phyloP scores from a whole-genome alignment of 2,113 vertebrate genomes.

The Bubo scandiacus region DNA sequence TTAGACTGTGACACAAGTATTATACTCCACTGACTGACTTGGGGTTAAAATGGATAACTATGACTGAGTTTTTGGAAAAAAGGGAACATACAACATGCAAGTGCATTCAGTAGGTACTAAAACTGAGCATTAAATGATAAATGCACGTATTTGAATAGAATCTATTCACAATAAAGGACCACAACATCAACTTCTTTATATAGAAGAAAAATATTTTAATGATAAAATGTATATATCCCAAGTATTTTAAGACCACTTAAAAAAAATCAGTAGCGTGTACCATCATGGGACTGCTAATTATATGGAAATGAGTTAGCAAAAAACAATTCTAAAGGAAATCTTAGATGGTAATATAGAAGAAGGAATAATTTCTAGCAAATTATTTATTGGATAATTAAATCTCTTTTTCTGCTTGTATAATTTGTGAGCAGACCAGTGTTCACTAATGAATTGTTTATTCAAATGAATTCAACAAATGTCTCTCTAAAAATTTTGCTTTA shows the following conservation, averaged over 20 bases:
- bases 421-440: background rate
- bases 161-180: background rate
- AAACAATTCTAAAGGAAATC: background rate
- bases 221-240: background rate
- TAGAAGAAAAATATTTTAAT: background rate
- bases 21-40: background rate
- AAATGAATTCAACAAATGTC: background rate
- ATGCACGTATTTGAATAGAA: background rate
- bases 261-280: background rate
- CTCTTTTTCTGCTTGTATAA: background rate
- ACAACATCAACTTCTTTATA: background rate
- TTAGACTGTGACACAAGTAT: background rate
- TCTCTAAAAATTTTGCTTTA: background rate
- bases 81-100: background rate
- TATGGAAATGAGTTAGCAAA: background rate
- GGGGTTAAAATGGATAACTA: background rate
- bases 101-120: background rate
- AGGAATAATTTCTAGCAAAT: background rate
- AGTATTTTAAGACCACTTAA: background rate
- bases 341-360: background rate
- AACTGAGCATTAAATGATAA: background rate
- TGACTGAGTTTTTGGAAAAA: background rate
- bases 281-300: background rate
- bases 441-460: background rate
- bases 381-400: background rate